A percentile compares a stretch with the other conserved stretches of the same genome.
Evolutionary conservation across 2,888 invertebrate species (phyloP).

Genomic region (Luffia ferchaultella): DNA sequence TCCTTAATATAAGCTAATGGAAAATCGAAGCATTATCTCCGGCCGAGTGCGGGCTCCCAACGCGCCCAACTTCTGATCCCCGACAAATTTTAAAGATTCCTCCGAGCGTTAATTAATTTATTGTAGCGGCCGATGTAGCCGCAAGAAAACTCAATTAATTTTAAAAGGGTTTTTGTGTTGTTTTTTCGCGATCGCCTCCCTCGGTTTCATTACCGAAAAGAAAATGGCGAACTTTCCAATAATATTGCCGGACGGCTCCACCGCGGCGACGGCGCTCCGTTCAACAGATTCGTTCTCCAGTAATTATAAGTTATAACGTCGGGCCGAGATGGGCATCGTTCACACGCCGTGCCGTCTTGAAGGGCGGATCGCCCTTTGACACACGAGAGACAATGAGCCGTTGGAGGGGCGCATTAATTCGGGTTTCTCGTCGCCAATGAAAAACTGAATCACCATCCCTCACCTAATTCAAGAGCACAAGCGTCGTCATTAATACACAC

Average conservation of each 20-base stretch:
- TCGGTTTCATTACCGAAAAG: conserved; percentile 32
- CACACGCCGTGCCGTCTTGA: too few relatives aligned
- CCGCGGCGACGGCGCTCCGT: conserved; percentile 42
- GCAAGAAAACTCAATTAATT: conserved; percentile 67
- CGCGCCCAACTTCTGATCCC: conserved; percentile 54
- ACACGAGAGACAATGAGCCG: not conserved
- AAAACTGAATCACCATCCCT: conserved; percentile 62
- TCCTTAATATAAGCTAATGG: conserved; percentile 60
- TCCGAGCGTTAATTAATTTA: conserved; percentile 64
- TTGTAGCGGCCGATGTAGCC: conserved; percentile 59
- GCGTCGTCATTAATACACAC: conserved; percentile 64
- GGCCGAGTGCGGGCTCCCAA: conserved; percentile 18
- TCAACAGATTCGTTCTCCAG: conserved; percentile 37
- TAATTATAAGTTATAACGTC: conserved; percentile 58
- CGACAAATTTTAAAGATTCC: conserved; percentile 63
- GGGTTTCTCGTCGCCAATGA: conserved; percentile 40
- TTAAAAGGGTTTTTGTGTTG: conserved; percentile 67
- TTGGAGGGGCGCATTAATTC: conserved; percentile 17
- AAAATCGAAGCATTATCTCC: conserved; percentile 62
- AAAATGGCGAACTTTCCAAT: conserved; percentile 44
- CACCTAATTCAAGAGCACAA: conserved; percentile 64
- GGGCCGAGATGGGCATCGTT: too few relatives aligned
- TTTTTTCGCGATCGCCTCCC: conserved; percentile 41
- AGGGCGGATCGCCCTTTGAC: not conserved
- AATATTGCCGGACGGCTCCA: conserved; percentile 32